These are phyloP conservation scores for Agrypnus murinus DNA, from an alignment of 2,888 invertebrate species.

Conservation along the genomic window DNA sequence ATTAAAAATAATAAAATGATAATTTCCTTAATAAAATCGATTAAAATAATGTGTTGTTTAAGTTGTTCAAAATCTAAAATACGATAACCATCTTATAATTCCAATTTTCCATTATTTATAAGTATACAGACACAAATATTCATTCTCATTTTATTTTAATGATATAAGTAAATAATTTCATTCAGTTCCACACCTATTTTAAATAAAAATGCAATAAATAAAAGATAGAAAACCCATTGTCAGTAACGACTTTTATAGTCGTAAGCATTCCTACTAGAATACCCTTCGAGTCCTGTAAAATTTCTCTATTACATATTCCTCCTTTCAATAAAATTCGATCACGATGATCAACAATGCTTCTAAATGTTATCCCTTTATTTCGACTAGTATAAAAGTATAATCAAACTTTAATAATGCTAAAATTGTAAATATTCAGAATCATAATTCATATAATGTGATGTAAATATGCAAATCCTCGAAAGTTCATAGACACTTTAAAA, in stretches of 20 bases:
- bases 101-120: slow-evolving; percentile 1
- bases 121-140: neutral
- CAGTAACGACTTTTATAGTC: neutral
- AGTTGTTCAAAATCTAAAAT: neutral
- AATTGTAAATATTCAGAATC: slow-evolving; percentile 38
- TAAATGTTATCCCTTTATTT: neutral
- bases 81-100: slow-evolving; percentile 9
- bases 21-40: no score
- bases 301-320: neutral
- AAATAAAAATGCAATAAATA: neutral
- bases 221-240: slow-evolving; percentile 2
- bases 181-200: slow-evolving; percentile 2
- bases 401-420: slow-evolving; percentile 5
- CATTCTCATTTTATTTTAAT: slow-evolving; percentile 5
- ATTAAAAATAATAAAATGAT: no score
- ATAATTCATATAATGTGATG: slow-evolving; percentile 45
- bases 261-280: neutral
- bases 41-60: neutral
- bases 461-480: slow-evolving; percentile 68
- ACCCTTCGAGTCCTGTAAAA: neutral
- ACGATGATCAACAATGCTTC: neutral
- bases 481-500: slow-evolving; percentile 63
- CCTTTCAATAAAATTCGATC: neutral
- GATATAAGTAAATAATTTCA: neutral
- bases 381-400: neutral